Conservation (phyloP, 2,797 vertebrate genomes). For the Coreius guichenoti region DNA sequence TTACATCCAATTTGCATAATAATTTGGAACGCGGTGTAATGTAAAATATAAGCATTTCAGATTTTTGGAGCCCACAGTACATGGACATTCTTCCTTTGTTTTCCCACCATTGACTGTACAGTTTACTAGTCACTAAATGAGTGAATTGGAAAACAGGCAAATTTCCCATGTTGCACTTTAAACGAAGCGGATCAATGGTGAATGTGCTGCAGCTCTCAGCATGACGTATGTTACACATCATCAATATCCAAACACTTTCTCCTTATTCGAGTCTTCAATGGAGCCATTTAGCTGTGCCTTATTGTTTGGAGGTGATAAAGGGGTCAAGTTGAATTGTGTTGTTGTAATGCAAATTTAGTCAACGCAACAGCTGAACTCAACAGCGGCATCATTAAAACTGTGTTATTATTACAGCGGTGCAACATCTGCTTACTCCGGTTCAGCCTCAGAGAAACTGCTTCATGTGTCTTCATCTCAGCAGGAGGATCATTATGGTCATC, state of each 20-base stretch:
- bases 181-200: neutral
- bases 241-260: neutral
- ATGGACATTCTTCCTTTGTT: neutral
- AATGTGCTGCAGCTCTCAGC: neutral
- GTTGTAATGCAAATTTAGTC: neutral
- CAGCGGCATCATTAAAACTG: neutral
- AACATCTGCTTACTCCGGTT: conserved; percentile 7
- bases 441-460: neutral
- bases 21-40: too few relatives aligned
- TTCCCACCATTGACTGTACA: neutral
- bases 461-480: neutral
- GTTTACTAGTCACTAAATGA: neutral
- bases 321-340: neutral
- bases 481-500: neutral
- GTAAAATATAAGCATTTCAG: neutral
- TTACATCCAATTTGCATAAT: too few relatives aligned
- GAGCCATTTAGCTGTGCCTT: neutral
- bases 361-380: neutral
- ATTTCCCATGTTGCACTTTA: neutral
- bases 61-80: neutral
- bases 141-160: neutral
- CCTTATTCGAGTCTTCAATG: neutral
- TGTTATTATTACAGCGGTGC: neutral
- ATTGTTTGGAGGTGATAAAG: neutral
- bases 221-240: neutral